A percentile compares a stretch with the other conserved stretches of the same genome.
These are phyloP conservation scores for Cassiopea andromeda DNA, from an alignment of 30 jellyfish, hydroid and myxozoan species.

Conservation along the genomic window DNA sequence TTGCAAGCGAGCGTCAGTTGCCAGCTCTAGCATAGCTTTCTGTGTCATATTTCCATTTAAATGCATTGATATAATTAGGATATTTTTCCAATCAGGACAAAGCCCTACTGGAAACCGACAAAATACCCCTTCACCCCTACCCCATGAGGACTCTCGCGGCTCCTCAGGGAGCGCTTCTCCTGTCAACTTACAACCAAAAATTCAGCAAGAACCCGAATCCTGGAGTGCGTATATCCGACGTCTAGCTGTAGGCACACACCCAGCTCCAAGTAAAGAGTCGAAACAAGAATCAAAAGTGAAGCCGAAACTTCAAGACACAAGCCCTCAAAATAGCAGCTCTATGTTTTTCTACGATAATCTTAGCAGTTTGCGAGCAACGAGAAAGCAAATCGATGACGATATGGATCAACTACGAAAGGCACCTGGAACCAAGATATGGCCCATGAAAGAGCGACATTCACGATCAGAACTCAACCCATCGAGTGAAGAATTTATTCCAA, in stretches of 20 bases:
- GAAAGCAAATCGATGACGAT: slow-evolving; percentile 63
- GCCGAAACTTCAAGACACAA: slow-evolving; percentile 28
- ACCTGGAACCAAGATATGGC: slow-evolving; percentile 75
- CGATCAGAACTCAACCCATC: slow-evolving; percentile 92
- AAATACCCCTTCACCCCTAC: slow-evolving; percentile 76
- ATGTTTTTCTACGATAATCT: slow-evolving; percentile 97
- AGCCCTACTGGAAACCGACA: slow-evolving; percentile 61
- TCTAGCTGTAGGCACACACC: slow-evolving; percentile 71
- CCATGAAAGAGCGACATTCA: slow-evolving; percentile 33
- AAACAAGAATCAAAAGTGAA: slow-evolving; percentile 25
- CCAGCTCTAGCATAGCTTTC: too few species aligned
- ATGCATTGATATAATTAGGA: too few species aligned
- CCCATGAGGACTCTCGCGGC: slow-evolving; percentile 65
- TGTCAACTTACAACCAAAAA: slow-evolving; percentile 42
- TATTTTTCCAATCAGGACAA: slow-evolving; percentile 22
- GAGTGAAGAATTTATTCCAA: slow-evolving; percentile 94
- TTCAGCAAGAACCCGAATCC: slow-evolving; percentile 53
- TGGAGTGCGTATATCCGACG: slow-evolving; percentile 75
- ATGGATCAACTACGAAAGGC: slow-evolving; percentile 61
- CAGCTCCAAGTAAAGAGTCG: slow-evolving; percentile 32
- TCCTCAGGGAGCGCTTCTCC: slow-evolving; percentile 78
- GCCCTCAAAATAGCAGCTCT: slow-evolving; percentile 81
- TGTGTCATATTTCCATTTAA: too few species aligned
- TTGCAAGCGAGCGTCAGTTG: too few species aligned
- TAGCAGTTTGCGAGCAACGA: slow-evolving; percentile 95